Base-by-base conservation (phyloP, 2,797 vertebrate genomes). In the Gobionotothen gibberifrons region DNA sequence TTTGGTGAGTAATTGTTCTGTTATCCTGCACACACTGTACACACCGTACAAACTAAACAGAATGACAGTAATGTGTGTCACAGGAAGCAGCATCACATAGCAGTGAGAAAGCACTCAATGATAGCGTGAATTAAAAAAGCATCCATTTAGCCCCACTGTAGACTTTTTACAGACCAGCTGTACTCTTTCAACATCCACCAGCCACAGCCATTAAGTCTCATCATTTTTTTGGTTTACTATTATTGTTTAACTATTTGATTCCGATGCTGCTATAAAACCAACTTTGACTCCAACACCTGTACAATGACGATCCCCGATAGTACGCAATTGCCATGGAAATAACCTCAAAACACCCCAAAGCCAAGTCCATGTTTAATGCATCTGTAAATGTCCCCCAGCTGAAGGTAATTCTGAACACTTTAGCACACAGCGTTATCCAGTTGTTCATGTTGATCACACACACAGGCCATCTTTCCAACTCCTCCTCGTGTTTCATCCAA, bases 401-500 rank as follows among this genome's bases (percentile, higher is more conserved):
- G 14, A 60, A 63, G 17, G 22, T 72, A 13, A 21, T 59, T 60
- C 2, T 51, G 57, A 29, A 48, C 17, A 57, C 21, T 46, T 48
- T 15, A 16, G 58, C 36, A 32, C 72, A 57, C 58, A 72, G 8
- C 43, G 29, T 58, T 47, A 55, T 53, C 19, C 55, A 63, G 69
- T 59, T 32, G 15, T 60, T 58, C 22, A 57, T 72, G 74, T 68
- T 76, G 76, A 85, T 76, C 81, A 75, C 60, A 74, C 74, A 78
- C 16, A 61, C 70, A 49, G 65, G 62, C 73, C 78, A 84, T 67
- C 63, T 55, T 36, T 88, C 80, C 78, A 79, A 78, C 81, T 83
- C 85, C 79, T 85, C 82, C 82, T 88, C 75, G 26, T 62, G 70
- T 86, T 88, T 84, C 76, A 79, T 79, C 77, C 46, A 55, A 68